Conservation (phyloP, 2,888 invertebrate species). For the Sinohyriopsis cumingii region DNA sequence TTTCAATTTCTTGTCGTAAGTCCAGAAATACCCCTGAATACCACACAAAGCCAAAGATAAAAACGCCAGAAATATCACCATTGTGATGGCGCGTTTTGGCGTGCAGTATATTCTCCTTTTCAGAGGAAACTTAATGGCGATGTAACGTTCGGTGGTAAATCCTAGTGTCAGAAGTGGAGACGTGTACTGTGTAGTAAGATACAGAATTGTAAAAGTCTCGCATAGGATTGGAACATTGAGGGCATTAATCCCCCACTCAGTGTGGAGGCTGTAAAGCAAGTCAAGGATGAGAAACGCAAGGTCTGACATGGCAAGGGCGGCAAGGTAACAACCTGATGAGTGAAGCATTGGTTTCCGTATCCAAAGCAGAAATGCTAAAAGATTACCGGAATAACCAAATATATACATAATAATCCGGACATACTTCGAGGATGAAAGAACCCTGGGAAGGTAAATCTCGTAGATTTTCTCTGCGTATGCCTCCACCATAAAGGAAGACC, state of each 20-base stretch:
- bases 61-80: slow-evolving; percentile 51
- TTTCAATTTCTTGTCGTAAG: slow-evolving; percentile 33
- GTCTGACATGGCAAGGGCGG: slow-evolving; percentile 68
- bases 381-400: slow-evolving; percentile 69
- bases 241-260: slow-evolving; percentile 54
- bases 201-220: slow-evolving; percentile 65
- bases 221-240: slow-evolving; percentile 64
- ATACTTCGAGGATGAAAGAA: slow-evolving; percentile 37
- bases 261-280: slow-evolving; percentile 63
- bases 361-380: slow-evolving; percentile 70
- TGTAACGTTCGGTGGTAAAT: slow-evolving; percentile 71
- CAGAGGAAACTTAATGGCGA: slow-evolving; percentile 70
- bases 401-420: slow-evolving; percentile 58
- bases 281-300: slow-evolving; percentile 65
- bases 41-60: slow-evolving; percentile 55
- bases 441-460: slow-evolving; percentile 36
- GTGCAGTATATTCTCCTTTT: slow-evolving; percentile 66
- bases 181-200: slow-evolving; percentile 66
- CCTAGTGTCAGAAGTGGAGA: slow-evolving; percentile 69
- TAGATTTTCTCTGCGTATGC: slow-evolving; percentile 20
- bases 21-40: slow-evolving; percentile 69
- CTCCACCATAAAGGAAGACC: no score
- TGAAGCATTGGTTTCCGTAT: slow-evolving; percentile 68
- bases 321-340: slow-evolving; percentile 71
- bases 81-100: slow-evolving; percentile 59